Percentiles rank a stretch among this genome's conserved stretches.
These are phyloP conservation scores for Chydorus sphaericus DNA, from an alignment of 2,888 invertebrate genomes.

Conservation along the genomic window DNA sequence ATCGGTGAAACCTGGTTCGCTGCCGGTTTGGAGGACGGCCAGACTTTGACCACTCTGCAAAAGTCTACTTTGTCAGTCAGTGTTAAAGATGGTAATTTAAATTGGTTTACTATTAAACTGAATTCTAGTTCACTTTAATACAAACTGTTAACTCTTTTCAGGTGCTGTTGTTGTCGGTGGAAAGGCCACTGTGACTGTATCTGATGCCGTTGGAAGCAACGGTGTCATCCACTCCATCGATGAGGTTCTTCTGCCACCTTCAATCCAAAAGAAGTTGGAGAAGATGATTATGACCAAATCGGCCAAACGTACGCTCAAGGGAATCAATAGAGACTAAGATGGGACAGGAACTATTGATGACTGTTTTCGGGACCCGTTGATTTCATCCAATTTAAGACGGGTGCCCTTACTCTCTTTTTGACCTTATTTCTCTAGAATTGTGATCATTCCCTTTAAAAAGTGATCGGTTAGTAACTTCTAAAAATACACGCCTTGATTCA, in stretches of 20 bases:
- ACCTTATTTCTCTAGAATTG: too few relatives aligned
- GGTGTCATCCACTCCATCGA: slow-evolving; percentile 24
- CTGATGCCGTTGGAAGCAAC: slow-evolving; percentile 21
- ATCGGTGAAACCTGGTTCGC: slow-evolving; percentile 24
- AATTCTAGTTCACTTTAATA: too few relatives aligned
- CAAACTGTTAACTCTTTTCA: not conserved
- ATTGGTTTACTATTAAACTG: not conserved
- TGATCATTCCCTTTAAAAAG: too few relatives aligned
- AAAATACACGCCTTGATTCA: too few relatives aligned
- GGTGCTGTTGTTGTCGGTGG: slow-evolving; percentile 17
- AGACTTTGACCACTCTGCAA: slow-evolving; percentile 12
- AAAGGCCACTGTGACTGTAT: slow-evolving; percentile 19
- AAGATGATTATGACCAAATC: not conserved
- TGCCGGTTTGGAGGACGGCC: slow-evolving; percentile 13
- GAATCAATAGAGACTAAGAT: not conserved
- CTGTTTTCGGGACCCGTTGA: too few relatives aligned
- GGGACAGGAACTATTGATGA: not conserved
- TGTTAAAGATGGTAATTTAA: not conserved
- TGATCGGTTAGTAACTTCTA: too few relatives aligned
- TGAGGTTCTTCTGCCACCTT: slow-evolving; percentile 22
- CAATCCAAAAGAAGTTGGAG: slow-evolving; percentile 6
- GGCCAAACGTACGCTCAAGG: not conserved
- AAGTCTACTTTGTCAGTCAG: not conserved
- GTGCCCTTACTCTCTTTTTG: too few relatives aligned
- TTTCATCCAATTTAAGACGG: too few relatives aligned